Conservation (phyloP, 1,140 invertebrate species). For the Arion vulgaris region DNA sequence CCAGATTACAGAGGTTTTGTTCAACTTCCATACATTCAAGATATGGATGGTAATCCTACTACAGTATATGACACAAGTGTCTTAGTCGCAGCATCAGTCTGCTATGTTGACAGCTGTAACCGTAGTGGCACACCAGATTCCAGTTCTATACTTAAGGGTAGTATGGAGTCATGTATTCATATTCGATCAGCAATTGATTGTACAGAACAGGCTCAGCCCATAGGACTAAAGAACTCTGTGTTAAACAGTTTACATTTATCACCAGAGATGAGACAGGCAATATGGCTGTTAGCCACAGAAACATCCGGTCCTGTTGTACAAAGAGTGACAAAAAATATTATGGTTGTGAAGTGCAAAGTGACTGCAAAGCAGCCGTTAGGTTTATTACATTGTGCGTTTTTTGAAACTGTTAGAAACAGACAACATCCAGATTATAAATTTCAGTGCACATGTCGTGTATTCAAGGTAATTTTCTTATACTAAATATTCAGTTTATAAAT, state of each 20-base stretch:
- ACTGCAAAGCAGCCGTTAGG: conserved; percentile 82
- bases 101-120: conserved; percentile 80
- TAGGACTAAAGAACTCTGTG: conserved; percentile 80
- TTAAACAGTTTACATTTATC: conserved; percentile 79
- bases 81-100: conserved; percentile 75
- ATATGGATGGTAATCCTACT: conserved; percentile 72
- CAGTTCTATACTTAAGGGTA: conserved; percentile 18
- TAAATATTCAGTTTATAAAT: conserved; percentile 76
- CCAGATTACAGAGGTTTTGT: conserved; percentile 84
- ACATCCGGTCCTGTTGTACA: conserved; percentile 82
- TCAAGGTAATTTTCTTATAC: conserved; percentile 73
- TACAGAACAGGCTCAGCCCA: conserved; percentile 78
- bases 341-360: conserved; percentile 84
- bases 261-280: conserved; percentile 80
- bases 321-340: conserved; percentile 83
- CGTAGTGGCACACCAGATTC: conserved; percentile 47
- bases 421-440: conserved; percentile 77
- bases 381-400: conserved; percentile 82
- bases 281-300: conserved; percentile 79
- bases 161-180: conserved; percentile 77
- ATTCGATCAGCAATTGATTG: conserved; percentile 81
- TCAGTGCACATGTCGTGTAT: conserved; percentile 79
- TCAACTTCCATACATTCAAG: conserved; percentile 77
- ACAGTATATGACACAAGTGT: conserved; percentile 72
- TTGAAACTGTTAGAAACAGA: conserved; percentile 75